phyloP scores from a whole-genome alignment of 1,140 invertebrate genomes.

The Atta texana region DNA sequence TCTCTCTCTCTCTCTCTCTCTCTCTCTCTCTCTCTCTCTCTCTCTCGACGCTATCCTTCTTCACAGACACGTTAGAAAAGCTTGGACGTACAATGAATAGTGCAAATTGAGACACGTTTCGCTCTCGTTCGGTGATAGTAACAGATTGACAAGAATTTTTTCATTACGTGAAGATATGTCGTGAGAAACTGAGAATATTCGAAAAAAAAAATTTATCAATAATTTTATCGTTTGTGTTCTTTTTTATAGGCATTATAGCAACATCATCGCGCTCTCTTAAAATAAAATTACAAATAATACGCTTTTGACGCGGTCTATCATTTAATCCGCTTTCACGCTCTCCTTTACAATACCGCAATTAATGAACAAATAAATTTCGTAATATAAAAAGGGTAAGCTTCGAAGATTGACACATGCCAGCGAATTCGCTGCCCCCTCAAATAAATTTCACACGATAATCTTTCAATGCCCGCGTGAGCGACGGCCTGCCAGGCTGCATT shows the following conservation, averaged over 20 bases:
- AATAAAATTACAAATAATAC: slow-evolving; percentile 34
- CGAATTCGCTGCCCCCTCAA: slow-evolving; percentile 53
- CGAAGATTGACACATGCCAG: slow-evolving; percentile 54
- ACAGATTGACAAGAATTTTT: slow-evolving; percentile 41
- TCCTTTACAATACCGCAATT: slow-evolving; percentile 11
- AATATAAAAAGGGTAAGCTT: slow-evolving; percentile 29
- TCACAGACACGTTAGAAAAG: slow-evolving; percentile 27
- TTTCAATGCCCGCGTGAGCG: slow-evolving; percentile 53
- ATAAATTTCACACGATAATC: slow-evolving; percentile 73
- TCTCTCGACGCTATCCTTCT: not conserved
- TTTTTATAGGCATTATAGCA: not conserved
- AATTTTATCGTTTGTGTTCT: not conserved
- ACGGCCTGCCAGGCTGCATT: slow-evolving; percentile 53
- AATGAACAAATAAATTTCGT: slow-evolving; percentile 43
- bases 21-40: no score
- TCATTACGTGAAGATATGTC: slow-evolving; percentile 22
- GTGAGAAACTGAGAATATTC: not conserved
- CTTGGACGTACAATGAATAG: slow-evolving; percentile 31
- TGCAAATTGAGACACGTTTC: slow-evolving; percentile 46
- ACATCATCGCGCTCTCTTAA: not conserved
- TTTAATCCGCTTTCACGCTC: slow-evolving; percentile 19
- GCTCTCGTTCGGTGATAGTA: slow-evolving; percentile 33
- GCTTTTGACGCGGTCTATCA: not conserved
- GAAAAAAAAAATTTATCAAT: slow-evolving; percentile 4
- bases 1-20: no score